These are phyloP conservation scores for Sparidentex hasta DNA, from an alignment of 2,797 vertebrate genomes.

Conservation along the genomic window DNA sequence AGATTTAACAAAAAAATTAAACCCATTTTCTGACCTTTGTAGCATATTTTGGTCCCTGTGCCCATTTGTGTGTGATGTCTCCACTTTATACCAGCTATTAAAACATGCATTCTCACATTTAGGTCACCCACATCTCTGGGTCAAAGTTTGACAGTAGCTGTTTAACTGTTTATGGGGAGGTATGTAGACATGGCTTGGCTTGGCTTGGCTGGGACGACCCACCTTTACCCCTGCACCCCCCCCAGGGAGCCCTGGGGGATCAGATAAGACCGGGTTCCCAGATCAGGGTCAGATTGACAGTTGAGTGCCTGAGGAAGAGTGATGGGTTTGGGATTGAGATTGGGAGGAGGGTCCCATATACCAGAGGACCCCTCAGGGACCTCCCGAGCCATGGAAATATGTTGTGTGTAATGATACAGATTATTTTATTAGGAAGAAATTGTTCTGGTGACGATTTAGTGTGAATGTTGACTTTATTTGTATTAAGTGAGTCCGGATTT, in stretches of 20 bases:
- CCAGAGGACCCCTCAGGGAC: slow-evolving; percentile 66
- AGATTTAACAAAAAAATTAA: background rate
- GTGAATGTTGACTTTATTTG: slow-evolving; percentile 5
- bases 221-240: slow-evolving; percentile 54
- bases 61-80: background rate
- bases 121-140: slow-evolving; percentile 19
- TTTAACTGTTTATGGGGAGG: slow-evolving; percentile 31
- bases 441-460: slow-evolving; percentile 30
- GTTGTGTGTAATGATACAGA: slow-evolving; percentile 59
- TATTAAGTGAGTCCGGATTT: slow-evolving; percentile 6
- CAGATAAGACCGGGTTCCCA: slow-evolving; percentile 86
- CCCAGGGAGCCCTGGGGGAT: slow-evolving; percentile 81
- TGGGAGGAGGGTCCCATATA: slow-evolving; percentile 67
- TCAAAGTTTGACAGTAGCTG: slow-evolving; percentile 48
- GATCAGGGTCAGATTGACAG: slow-evolving; percentile 84
- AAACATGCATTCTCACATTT: slow-evolving; percentile 31
- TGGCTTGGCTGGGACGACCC: slow-evolving; percentile 79
- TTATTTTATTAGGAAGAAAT: slow-evolving; percentile 60
- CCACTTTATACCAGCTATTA: background rate
- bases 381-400: slow-evolving; percentile 47
- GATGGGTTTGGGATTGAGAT: slow-evolving; percentile 84
- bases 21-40: background rate
- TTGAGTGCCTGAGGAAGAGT: slow-evolving; percentile 83
- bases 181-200: slow-evolving; percentile 72
- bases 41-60: background rate